Base-by-base conservation (phyloP, 1,140 invertebrate genomes). In the Panagrolaimus sp. region DNA sequence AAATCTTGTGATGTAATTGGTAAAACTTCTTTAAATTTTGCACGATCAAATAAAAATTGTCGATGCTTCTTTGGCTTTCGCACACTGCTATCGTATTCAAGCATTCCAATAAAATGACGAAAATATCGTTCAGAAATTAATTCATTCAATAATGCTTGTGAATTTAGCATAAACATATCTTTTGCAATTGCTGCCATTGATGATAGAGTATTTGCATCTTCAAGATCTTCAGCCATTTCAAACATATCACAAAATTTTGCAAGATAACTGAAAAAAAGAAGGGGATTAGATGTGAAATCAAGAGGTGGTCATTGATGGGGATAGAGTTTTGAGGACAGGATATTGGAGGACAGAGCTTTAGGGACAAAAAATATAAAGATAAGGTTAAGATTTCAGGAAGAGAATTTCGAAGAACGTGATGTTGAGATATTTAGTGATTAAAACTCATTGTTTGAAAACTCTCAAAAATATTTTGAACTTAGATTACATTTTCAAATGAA, bases 151-250 rank as follows among this genome's bases (percentile, higher is more conserved):
- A 99, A 85, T 46, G 91, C 90, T 84, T 95, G 98, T 84, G 95
- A 96, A 84, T 99, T 99, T 45, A 99, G 87, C 82, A 98, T 87
- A 86, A 99, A 98, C 84, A 98, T 92, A 86, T 93, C 97, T 86
- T 96, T 96, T 82, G 98, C 95, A 83, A 99, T 98, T 83, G 97
- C 92, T 83, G 94, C 98, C 5, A 99, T 86, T 85, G 94, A 91
- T 86, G 96, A 93, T 57, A 99, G 87, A 27, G 92, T 92, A 82
- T 96, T 91, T 66, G 89, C 89, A 84, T 96, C 94, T 78, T 97
- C 92, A 67, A 95, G 86, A 85, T 98, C 94, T 84, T 99, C 96
- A 84, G 93, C 96, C 82, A 93, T 91, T 80, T 91, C 91, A 86
- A 99, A 99, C 57, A 98, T 83, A 83, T 93, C 92, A 43, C 98